phyloP scores from a whole-genome alignment of 2,797 vertebrate species.

The Podarcis siculus region DNA sequence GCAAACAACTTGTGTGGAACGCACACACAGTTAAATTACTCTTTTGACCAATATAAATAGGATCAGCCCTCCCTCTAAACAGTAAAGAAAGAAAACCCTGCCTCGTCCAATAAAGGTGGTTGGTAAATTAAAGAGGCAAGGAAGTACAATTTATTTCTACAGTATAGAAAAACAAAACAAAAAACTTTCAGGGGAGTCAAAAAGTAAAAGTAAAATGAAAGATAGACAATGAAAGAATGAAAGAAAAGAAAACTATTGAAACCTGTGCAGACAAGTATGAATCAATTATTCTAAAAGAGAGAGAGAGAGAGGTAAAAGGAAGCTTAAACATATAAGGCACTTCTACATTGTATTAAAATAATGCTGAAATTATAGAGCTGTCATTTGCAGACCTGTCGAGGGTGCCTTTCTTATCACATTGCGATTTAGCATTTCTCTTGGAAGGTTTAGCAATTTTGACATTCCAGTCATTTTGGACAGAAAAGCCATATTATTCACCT shows the following conservation, averaged over 20 bases:
- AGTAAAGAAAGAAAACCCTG: not conserved
- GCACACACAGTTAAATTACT: not conserved
- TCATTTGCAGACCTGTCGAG: conserved; percentile 67
- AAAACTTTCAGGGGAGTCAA: conserved; percentile 13
- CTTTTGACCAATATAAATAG: not conserved
- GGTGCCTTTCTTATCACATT: conserved; percentile 60
- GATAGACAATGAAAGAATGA: conserved; percentile 66
- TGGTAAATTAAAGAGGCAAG: conserved; percentile 36
- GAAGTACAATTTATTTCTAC: conserved; percentile 16
- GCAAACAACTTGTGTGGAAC: not conserved
- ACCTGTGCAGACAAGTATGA: conserved; percentile 70
- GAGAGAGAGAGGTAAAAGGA: conserved; percentile 66
- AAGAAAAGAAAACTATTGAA: conserved; percentile 70
- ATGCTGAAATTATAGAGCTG: conserved; percentile 76
- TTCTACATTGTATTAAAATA: conserved; percentile 75
- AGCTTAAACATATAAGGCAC: conserved; percentile 72
- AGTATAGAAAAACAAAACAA: not conserved
- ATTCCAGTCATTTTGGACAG: conserved; percentile 65
- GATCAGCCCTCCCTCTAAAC: not conserved
- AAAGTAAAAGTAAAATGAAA: conserved; percentile 11
- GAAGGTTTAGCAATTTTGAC: conserved; percentile 65
- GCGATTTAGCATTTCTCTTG: conserved; percentile 63
- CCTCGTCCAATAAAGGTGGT: conserved; percentile 24
- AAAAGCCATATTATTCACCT: conserved; percentile 42
- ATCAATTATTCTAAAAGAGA: conserved; percentile 70